Base-by-base conservation (phyloP, 1,140 invertebrate genomes). In the Zaprionus davidi region DNA sequence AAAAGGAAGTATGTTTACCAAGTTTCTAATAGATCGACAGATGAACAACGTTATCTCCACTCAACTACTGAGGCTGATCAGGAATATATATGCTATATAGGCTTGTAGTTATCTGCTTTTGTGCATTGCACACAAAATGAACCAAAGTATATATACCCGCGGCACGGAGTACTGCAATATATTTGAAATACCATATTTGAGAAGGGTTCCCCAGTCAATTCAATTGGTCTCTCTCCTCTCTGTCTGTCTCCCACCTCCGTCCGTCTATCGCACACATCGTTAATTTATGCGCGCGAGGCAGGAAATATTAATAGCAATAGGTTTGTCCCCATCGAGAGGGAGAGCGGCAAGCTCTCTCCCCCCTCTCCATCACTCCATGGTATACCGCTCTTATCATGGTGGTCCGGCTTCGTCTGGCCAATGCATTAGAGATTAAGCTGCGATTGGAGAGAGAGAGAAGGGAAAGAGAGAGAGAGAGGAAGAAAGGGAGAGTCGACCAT, bases 221-320 rank as follows among this genome's bases (percentile, higher is more conserved):
- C 73, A 67, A 78, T 60, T 56, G 60, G n/a, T 46, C n/a, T 7
- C 6, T 44, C 41, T n/a, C 0, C 34, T 12, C 34, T 36, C 12
- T 20, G 3, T 41, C 53, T 12, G 28, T 9, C 28, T 22, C 13
- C n/a, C 12, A 17, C 3, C 31, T 3, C 3, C 9, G 9, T 34
- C 0, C 58, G 7, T 44, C 62, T 13, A 65, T 53, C 46, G 36
- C 65, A 31, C 56, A 57, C 38, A 68, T 41, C 55, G 72, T 88
- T 87, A 83, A 87, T 87, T 87, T 87, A 87, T 88, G 83, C 84
- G 78, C 83, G 81, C 84, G 83, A 80, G 80, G 68, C 83, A 87
- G 83, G 84, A 87, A 88, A 88, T 87, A 87, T 88, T 87, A 87
- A 87, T 88, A 70, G 80, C 79, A 80, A 85, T 73, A 67, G 70